Base-by-base conservation (phyloP, 2,888 invertebrate species). In the Hydrotaea diabolus region DNA sequence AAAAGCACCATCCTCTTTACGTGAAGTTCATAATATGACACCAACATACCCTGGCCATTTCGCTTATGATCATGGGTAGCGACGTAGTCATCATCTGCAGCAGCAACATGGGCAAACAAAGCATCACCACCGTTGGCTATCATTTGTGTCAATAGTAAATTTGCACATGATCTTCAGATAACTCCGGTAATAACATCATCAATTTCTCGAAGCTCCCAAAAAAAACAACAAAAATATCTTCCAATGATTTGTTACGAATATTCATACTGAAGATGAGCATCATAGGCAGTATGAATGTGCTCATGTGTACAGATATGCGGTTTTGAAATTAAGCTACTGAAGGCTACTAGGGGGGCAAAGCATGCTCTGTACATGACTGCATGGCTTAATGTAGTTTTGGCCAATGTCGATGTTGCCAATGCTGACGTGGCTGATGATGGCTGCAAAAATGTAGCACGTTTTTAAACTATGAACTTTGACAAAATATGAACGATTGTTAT, bases 391-490 rank as follows among this genome's bases (percentile, higher is more conserved):
- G 81, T 62, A 64, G 73, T 82, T 82, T 77, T 39, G 69, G 74
- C 77, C 80, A 73, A 36, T 39, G 66, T 53, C 19, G 64, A 64
- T 78, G 79, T 62, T 55, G 49, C 8, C 9, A 53, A 53, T 62
- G 72, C 62, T 75, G 75, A 17, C 13, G 49, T 11, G 72, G 69
- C 36, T 79, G 76, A 81, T 74, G 81, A 78, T 43, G 39, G 71
- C 74, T 74, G 62, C 77, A 72, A 85, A 85, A 87, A 81, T 83
- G 85, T 79, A 82, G 87, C 90, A 91, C 91, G 91, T 90, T 87
- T 87, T 86, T 87, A 85, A 90, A 88, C 89, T 89, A 86, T 89
- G 91, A 91, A 90, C 91, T 90, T 87, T 90, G 90, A 88, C 89
- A 89, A 88, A 86, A 86, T 82, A 82, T 73, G 66, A 79, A 62